phyloP scores from a whole-genome alignment of 2,797 vertebrate species.

The Clarias laeviceps region DNA sequence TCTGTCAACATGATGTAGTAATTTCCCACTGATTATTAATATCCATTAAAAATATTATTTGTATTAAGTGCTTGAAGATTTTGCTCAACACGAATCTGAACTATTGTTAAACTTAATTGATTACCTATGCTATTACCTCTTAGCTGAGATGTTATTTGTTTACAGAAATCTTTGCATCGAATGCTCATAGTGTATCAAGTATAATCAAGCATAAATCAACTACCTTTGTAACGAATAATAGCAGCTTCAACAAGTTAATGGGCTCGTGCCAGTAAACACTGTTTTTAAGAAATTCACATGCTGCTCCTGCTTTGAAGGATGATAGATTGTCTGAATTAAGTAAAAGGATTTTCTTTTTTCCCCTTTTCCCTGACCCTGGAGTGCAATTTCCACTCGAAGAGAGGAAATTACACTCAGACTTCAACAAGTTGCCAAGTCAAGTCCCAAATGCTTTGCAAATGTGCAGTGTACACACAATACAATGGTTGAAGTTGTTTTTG shows the following conservation, averaged over 20 bases:
- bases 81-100: neutral
- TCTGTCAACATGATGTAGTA: neutral
- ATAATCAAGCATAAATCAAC: conserved; percentile 72
- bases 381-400: conserved; percentile 64
- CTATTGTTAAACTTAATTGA: neutral
- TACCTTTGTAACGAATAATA: conserved; percentile 72
- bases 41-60: neutral
- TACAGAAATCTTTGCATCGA: conserved; percentile 38
- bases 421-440: conserved; percentile 75
- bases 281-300: conserved; percentile 67
- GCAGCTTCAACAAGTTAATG: conserved; percentile 67
- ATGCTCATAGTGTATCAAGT: conserved; percentile 57
- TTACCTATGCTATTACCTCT: conserved; percentile 29
- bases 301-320: conserved; percentile 62
- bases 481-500: conserved; percentile 56
- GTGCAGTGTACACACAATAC: conserved; percentile 54
- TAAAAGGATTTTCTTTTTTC: conserved; percentile 53
- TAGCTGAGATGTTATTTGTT: conserved; percentile 53
- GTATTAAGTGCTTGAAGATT: neutral
- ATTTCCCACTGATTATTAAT: neutral
- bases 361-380: conserved; percentile 36
- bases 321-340: conserved; percentile 64
- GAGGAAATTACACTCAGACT: conserved; percentile 70
- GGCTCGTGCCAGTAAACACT: conserved; percentile 69
- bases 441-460: conserved; percentile 54